phyloP scores from a whole-genome alignment of 2,888 invertebrate species.

The Drosophila longiperda region DNA sequence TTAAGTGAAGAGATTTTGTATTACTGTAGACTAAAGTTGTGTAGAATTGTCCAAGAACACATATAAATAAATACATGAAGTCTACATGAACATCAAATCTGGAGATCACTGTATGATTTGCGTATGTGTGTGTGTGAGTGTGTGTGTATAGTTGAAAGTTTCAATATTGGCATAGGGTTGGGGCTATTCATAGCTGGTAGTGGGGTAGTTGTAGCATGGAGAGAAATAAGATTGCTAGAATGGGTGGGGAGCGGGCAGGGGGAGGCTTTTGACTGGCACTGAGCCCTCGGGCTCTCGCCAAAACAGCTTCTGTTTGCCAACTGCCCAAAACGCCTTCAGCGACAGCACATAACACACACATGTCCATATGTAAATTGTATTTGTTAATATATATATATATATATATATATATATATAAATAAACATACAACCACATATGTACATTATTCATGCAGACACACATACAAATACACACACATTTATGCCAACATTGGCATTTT shows the following conservation, averaged over 20 bases:
- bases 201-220: not conserved
- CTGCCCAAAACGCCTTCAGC: constrained; percentile 69
- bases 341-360: constrained; percentile 48
- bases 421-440: constrained; percentile 37
- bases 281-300: constrained; percentile 38
- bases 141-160: constrained; percentile 74
- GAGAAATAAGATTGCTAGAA: not conserved
- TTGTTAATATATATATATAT: constrained; percentile 29
- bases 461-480: constrained; percentile 1
- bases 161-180: constrained; percentile 70
- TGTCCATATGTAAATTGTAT: constrained; percentile 50
- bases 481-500: constrained; percentile 53
- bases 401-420: constrained; percentile 53
- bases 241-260: not conserved
- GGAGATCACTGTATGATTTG: constrained; percentile 17
- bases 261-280: constrained; percentile 44
- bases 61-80: not conserved
- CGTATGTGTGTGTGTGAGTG: constrained; percentile 12
- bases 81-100: not conserved
- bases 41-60: not conserved
- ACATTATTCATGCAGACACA: constrained; percentile 68
- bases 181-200: not conserved
- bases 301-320: constrained; percentile 56
- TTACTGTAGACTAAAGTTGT: not conserved
- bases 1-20: not conserved